These are phyloP conservation scores for Cynopterus brachyotis DNA, from an alignment of 2,113 vertebrate species.

Conservation along the genomic window DNA sequence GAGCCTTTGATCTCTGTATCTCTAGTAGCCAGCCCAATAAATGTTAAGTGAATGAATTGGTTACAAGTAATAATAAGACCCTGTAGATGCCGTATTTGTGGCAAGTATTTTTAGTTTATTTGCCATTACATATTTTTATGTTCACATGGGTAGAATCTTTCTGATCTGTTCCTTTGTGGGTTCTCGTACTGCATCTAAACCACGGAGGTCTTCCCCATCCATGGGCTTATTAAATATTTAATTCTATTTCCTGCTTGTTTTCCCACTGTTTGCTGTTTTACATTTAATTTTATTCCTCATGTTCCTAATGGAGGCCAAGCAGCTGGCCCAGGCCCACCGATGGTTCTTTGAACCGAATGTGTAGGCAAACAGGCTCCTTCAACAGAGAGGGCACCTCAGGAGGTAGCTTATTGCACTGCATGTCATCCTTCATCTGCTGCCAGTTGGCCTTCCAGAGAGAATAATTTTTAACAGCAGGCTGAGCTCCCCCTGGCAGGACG, in stretches of 20 bases:
- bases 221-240: neutral
- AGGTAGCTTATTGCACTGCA: neutral
- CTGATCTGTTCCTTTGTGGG: neutral
- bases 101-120: neutral
- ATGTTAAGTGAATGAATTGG: neutral
- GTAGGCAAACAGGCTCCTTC: neutral
- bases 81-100: neutral
- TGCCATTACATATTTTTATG: neutral
- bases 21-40: neutral
- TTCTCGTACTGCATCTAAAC: neutral
- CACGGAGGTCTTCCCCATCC: neutral
- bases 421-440: neutral
- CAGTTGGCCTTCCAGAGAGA: conserved; percentile 65
- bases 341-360: neutral
- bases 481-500: conserved; percentile 63
- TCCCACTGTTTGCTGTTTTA: neutral
- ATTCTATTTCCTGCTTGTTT: neutral
- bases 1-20: neutral
- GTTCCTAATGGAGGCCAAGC: conserved; percentile 40
- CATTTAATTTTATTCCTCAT: neutral
- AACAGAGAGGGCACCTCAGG: neutral
- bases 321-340: neutral
- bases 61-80: neutral
- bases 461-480: conserved; percentile 54
- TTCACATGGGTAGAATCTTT: neutral